Evolutionary conservation across 2,888 invertebrate genomes (phyloP), one percentile per base, ranked within the genome.

Genomic region (Bombylius major): DNA sequence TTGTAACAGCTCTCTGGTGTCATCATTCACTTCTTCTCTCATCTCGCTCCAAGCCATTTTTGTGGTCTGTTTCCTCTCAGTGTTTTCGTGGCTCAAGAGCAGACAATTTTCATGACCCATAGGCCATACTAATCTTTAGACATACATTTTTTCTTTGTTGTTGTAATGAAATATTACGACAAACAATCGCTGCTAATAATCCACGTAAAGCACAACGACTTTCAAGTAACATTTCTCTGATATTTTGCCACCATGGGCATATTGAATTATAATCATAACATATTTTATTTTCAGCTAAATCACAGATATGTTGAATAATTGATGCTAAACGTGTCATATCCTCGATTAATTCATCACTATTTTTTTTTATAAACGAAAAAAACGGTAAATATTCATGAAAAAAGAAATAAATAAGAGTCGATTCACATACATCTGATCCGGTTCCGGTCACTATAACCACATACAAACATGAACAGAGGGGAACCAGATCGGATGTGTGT

Each of bases 191-290:
- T 13, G 89, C 87, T 54, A 89, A 82, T 69, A 91, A 79, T 3
- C 90, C 88, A 59, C 85, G 81, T 62, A 89, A 80, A 9, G 89
- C 86, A 67, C 86, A 84, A 0, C 81, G 76, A 64, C 88, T 86
- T 58, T 87, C 83, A 3, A 83, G 78, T 58, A 94, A 76, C 57
- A 83, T 76, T 61, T 82, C 82, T 36, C 92, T 79, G 49, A 92
- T 81, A 55, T 79, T 77, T 65, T 83, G 82, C 94, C 94, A 95
- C 87, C 91, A 93, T 0, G 79, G 75, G 0, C 88, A 90, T 32
- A 82, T 77, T 60, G 82, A 80, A 66, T 85, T 86, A 62, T 86
- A 84, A 55, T 81, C 82, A 32, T 81, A 81, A 34, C 77, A 72
- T 6, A 81, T 77, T 47, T 81, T 79, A 56, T 82, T 79, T 65